Evolutionary conservation across 1,140 invertebrate species (phyloP).

Genomic region (Arctopsyche grandis): DNA sequence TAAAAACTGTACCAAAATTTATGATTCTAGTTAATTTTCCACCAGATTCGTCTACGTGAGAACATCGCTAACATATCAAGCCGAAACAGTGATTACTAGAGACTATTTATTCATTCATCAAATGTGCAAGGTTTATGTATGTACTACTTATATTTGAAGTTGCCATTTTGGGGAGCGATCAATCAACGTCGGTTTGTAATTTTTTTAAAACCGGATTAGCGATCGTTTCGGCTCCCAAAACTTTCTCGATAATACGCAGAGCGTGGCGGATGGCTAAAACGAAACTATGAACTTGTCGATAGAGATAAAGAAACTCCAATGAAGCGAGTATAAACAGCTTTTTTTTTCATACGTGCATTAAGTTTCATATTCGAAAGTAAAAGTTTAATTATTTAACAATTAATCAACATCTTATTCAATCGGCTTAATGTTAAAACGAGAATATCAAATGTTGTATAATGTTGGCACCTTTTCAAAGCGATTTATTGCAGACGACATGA

Average conservation of each 20-base stretch:
- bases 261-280: not conserved
- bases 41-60: too few relatives aligned
- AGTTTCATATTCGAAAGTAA: not conserved
- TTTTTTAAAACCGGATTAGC: conserved; percentile 27
- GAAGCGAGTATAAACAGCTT: not conserved
- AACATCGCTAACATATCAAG: too few relatives aligned
- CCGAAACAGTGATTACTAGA: too few relatives aligned
- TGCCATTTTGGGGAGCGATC: conserved; percentile 12
- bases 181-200: not conserved
- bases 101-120: not conserved
- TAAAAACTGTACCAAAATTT: too few relatives aligned
- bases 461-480: too few relatives aligned
- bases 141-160: not conserved
- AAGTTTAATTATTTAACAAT: conserved; percentile 8
- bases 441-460: too few relatives aligned
- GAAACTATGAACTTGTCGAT: not conserved
- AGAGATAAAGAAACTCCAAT: not conserved
- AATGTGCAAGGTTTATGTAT: too few relatives aligned
- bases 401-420: not conserved
- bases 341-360: not conserved
- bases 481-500: too few relatives aligned
- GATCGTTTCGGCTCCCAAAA: not conserved
- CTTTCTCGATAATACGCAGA: conserved; percentile 28
- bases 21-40: too few relatives aligned
- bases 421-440: too few relatives aligned